These are phyloP conservation scores for Sarcophaga caerulescens DNA, from an alignment of 2,888 invertebrate genomes.

Conservation along the genomic window DNA sequence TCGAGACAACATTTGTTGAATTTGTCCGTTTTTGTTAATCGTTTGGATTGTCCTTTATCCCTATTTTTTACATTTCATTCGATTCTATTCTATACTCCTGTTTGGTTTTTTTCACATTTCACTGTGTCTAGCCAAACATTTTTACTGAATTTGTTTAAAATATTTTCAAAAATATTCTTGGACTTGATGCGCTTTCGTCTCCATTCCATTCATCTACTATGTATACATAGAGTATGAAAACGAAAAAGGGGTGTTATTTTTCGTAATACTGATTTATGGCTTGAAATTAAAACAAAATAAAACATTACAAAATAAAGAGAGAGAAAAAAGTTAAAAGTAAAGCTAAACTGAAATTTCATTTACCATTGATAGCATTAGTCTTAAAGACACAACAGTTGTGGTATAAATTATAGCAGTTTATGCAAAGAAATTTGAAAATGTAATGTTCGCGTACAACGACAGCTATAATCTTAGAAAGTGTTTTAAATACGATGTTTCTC, in stretches of 20 bases:
- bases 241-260: conserved; percentile 59
- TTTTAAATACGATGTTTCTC: too few species aligned
- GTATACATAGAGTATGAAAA: background rate
- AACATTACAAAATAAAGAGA: conserved; percentile 7
- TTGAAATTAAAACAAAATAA: conserved; percentile 33
- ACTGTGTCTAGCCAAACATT: conserved; percentile 11
- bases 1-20: conserved; percentile 1
- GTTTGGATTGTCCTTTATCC: conserved; percentile 41
- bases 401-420: background rate
- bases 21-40: conserved; percentile 39
- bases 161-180: conserved; percentile 47
- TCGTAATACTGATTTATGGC: conserved; percentile 67
- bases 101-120: background rate
- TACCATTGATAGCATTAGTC: conserved; percentile 63
- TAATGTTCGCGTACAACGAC: too few species aligned
- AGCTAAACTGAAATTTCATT: conserved; percentile 62
- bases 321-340: conserved; percentile 36
- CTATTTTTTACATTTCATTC: conserved; percentile 20
- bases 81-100: background rate
- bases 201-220: background rate
- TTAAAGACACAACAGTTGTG: conserved; percentile 40
- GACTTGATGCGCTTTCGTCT: background rate
- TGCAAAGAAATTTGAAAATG: background rate
- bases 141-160: conserved; percentile 39
- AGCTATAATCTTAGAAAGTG: too few species aligned